phyloP scores from a whole-genome alignment of 2,113 vertebrate species.

The Turdus rufiventris region DNA sequence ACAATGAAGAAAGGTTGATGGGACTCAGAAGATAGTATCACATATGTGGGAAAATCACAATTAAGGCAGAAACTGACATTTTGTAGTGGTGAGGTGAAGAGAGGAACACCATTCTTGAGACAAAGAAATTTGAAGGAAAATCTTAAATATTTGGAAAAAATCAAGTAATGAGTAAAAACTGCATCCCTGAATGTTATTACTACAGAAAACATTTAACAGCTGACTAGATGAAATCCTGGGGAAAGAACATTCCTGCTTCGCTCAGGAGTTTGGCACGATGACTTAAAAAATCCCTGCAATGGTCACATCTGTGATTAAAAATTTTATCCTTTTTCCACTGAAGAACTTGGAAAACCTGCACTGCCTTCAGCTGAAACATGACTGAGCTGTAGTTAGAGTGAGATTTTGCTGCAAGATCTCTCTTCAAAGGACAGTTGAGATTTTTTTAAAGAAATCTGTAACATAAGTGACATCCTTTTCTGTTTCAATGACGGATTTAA shows the following conservation, averaged over 20 bases:
- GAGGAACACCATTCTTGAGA: background rate
- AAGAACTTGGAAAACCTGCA: background rate
- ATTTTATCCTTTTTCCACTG: background rate
- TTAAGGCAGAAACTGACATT: background rate
- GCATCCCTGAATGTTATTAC: background rate
- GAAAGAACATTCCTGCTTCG: background rate
- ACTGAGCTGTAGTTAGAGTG: background rate
- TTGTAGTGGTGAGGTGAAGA: background rate
- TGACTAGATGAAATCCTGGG: background rate
- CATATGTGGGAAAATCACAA: background rate
- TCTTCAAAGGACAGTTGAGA: background rate
- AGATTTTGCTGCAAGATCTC: background rate
- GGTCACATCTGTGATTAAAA: background rate
- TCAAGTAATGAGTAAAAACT: background rate
- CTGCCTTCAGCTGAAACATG: background rate
- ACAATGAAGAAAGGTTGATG: background rate
- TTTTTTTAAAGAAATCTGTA: background rate
- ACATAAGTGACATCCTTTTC: background rate
- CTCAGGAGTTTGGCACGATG: background rate
- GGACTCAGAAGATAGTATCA: background rate
- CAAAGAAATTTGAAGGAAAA: background rate
- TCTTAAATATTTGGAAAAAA: background rate
- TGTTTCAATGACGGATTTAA: background rate
- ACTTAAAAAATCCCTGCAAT: background rate
- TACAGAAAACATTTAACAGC: background rate